Conservation (phyloP, 2,113 vertebrate species). For the Indri indri region DNA sequence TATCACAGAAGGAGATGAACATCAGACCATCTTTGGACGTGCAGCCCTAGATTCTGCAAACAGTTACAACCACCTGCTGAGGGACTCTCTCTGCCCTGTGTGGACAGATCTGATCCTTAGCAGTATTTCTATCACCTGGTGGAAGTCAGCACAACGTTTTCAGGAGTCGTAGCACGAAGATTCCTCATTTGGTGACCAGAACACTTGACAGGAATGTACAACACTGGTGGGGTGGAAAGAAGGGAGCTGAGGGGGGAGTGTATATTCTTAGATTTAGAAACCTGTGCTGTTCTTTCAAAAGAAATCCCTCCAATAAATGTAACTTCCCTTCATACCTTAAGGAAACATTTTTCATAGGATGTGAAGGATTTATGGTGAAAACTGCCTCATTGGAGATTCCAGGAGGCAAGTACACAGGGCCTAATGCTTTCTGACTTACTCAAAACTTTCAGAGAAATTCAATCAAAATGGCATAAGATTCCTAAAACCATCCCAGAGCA, state of each 20-base stretch:
- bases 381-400: neutral
- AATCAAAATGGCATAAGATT: neutral
- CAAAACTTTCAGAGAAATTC: neutral
- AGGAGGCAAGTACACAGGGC: neutral
- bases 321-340: neutral
- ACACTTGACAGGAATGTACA: neutral
- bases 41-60: neutral
- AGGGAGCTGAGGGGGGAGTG: neutral
- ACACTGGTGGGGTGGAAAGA: no score
- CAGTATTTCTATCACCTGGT: neutral
- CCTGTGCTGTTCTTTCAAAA: neutral
- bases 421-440: neutral
- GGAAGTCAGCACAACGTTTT: neutral
- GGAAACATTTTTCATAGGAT: constrained; percentile 9
- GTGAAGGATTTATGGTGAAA: constrained; percentile 17
- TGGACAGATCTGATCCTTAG: neutral
- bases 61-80: neutral
- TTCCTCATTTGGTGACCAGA: neutral
- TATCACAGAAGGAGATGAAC: neutral
- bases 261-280: constrained; percentile 14
- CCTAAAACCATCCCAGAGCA: neutral
- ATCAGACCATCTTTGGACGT: neutral
- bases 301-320: neutral
- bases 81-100: neutral
- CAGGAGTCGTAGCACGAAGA: neutral